Evolutionary conservation across 2,113 vertebrate genomes (phyloP).

Genomic region (Eclectus roratus): DNA sequence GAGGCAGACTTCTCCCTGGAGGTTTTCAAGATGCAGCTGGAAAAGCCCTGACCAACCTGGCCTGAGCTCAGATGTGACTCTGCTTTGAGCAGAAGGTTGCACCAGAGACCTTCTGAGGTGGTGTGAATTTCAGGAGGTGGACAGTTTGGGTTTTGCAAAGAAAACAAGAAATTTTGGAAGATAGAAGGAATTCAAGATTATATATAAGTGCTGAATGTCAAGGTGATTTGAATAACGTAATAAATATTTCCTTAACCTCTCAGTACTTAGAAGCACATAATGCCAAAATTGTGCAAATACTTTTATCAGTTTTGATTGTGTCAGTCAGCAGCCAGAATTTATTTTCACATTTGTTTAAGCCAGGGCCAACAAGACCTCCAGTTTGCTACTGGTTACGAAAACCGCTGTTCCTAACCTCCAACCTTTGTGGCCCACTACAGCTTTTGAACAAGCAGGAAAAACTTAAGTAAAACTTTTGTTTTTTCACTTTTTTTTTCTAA

Average conservation of each 20-base stretch:
- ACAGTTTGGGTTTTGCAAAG: neutral
- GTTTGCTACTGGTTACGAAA: neutral
- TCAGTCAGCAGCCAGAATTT: neutral
- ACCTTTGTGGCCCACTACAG: neutral
- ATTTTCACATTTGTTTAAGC: neutral
- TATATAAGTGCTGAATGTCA: neutral
- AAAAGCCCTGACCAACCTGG: neutral
- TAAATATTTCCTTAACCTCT: neutral
- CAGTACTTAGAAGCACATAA: neutral
- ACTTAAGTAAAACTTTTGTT: neutral
- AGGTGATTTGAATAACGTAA: neutral
- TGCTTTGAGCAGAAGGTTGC: neutral
- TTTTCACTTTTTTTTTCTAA: neutral
- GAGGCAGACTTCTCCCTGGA: neutral
- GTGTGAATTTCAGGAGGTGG: neutral
- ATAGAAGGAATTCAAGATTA: neutral
- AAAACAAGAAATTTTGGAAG: neutral
- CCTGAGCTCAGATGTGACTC: neutral
- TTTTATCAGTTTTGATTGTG: too few species aligned
- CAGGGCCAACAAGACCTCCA: neutral
- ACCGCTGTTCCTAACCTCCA: rapidly evolving
- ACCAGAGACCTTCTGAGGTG: neutral
- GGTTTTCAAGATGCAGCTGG: neutral
- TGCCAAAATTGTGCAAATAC: neutral
- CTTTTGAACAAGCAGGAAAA: neutral